Conservation (phyloP, 1,140 invertebrate species). For the Drosophila setifemur region DNA sequence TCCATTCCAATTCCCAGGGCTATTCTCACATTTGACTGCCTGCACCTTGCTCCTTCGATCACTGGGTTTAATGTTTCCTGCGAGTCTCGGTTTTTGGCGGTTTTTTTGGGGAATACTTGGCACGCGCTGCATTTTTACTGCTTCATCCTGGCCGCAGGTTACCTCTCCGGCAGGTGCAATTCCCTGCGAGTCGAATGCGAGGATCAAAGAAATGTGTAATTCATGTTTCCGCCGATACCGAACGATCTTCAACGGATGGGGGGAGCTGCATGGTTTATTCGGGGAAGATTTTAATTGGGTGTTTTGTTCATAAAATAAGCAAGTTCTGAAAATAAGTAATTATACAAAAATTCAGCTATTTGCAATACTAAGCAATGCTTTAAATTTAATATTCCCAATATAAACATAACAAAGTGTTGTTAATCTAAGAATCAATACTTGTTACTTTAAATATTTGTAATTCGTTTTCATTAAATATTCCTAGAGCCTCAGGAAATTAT, state of each 20-base stretch:
- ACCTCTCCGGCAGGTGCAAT: conserved; percentile 63
- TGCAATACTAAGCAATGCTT: too few relatives aligned
- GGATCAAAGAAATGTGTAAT: conserved; percentile 64
- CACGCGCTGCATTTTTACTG: conserved; percentile 79
- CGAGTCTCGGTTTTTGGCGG: conserved; percentile 22
- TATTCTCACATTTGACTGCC: conserved; percentile 41
- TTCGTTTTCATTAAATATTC: too few relatives aligned
- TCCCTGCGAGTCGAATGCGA: conserved; percentile 44
- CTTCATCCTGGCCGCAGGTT: conserved; percentile 64
- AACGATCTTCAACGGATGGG: conserved; percentile 3
- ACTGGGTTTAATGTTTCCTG: conserved; percentile 38
- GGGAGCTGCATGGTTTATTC: not conserved
- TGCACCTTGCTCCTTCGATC: conserved; percentile 69
- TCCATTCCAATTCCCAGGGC: conserved; percentile 22
- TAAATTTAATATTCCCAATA: too few relatives aligned
- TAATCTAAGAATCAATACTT: too few relatives aligned
- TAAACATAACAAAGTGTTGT: too few relatives aligned
- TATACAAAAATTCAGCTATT: too few relatives aligned
- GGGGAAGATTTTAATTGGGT: conserved; percentile 27
- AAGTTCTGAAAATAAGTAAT: too few relatives aligned
- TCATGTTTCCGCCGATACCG: conserved; percentile 56
- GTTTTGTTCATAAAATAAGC: not conserved
- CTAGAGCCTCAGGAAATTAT: too few relatives aligned
- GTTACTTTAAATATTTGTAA: too few relatives aligned
- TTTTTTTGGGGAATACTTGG: conserved; percentile 42